Base-by-base conservation (phyloP, 2,888 invertebrate species). In the Spisula solida region DNA sequence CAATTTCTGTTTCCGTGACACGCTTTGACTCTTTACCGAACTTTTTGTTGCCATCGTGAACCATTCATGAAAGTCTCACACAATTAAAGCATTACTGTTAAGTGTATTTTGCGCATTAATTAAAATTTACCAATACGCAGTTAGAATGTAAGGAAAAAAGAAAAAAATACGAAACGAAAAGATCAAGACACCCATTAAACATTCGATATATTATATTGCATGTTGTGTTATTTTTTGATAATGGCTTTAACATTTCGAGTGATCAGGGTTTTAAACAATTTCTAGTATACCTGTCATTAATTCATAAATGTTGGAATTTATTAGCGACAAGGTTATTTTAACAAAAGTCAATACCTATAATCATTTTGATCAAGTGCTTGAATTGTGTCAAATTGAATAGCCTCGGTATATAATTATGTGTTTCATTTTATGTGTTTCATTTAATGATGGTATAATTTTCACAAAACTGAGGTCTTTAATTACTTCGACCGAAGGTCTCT, bases 11-110 rank as follows among this genome's bases (percentile, higher is more conserved):
- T 14, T 34, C 78, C 78, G 78, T 47, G 60, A 5, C 25, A 66
- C 2, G n/a, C 12, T 66, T 66, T 66, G 60, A 25, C n/a, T 25
- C 8, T n/a, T 66, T 6, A 66, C 10, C n/a, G 60, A 66, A 25
- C 25, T 66, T 66, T 66, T 66, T n/a, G 60, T 6, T 66, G 60
- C n/a, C 60, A 66, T 66, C n/a, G n/a, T 66, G n/a, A 66, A n/a
- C 8, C 25, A 66, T n/a, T 60, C 18, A n/a, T n/a, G 20, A 20
- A 18, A 60, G 25, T 25, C 10, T 25, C n/a, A 66, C n/a, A 51
- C 51, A 16, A 41, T 41, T 41, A 41, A n/a, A n/a, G n/a, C 41
- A 41, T 41, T 41, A 41, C 41, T 8, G 4, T 41, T 41, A 41
- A 41, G 41, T 41, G 41, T 41, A 2, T 41, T 41, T 41, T 51